Percentiles rank a stretch among this genome's conserved stretches.
Conservation (phyloP, 2,113 vertebrate genomes). For the Phaetusa simplex region DNA sequence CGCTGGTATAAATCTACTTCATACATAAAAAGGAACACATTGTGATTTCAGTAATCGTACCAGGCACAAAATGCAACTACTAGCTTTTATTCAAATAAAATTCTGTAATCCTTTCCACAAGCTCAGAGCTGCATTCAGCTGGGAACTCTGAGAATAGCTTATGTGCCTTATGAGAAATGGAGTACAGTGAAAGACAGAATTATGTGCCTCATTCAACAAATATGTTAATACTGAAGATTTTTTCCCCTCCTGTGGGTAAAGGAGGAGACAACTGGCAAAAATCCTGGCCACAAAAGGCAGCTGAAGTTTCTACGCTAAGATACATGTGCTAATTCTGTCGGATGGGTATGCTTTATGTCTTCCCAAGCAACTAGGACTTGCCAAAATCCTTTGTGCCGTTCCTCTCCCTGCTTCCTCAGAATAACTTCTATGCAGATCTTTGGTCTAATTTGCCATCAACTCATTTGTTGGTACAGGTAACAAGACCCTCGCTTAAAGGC, state of each 20-base stretch:
- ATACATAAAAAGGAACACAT: background rate
- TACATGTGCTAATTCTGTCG: background rate
- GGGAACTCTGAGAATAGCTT: constrained; percentile 39
- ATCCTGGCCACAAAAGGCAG: background rate
- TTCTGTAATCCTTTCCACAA: constrained; percentile 60
- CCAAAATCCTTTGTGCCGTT: background rate
- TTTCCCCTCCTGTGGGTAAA: background rate
- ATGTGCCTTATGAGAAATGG: constrained; percentile 24
- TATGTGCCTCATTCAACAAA: constrained; percentile 34
- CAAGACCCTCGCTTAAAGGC: background rate
- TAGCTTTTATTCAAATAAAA: constrained; percentile 49
- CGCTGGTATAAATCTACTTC: background rate
- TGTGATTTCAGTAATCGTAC: background rate
- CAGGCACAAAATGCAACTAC: background rate
- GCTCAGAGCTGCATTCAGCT: constrained; percentile 43
- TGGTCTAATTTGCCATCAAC: background rate
- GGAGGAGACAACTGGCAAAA: constrained; percentile 10
- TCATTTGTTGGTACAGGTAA: background rate
- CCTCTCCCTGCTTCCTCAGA: background rate
- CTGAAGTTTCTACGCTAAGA: background rate
- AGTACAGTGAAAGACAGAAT: constrained; percentile 16
- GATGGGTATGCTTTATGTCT: background rate
- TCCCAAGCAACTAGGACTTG: background rate
- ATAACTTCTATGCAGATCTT: background rate
- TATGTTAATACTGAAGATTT: constrained; percentile 2